Base-by-base conservation (phyloP, 2,113 vertebrate genomes). In the Labeo catla region DNA sequence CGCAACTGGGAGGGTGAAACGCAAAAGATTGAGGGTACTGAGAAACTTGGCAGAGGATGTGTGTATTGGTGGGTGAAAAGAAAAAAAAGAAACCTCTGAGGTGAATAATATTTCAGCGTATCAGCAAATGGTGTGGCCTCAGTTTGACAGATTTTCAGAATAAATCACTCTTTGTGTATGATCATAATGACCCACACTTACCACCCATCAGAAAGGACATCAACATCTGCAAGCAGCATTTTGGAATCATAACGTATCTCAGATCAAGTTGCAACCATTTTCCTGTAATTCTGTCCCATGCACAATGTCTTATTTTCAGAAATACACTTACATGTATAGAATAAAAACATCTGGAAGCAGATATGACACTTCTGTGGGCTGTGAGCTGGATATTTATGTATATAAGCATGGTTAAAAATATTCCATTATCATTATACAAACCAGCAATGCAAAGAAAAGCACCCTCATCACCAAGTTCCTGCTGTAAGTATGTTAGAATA, bases 401-500 rank as follows among this genome's bases (percentile, higher is more conserved):
- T 91, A 81, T 86, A 65, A 28, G 59, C 82, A 43, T 52, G 49
- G 90, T 81, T 93, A 91, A 91, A 94, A 93, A 94, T 93, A 93
- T 81, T 65, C 84, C 90, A 89, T 87, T 89, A 90, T 91, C 88
- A 80, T 91, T 89, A 93, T 76, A 89, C 90, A 91, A 90, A 73
- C 89, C 90, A 89, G 86, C 63, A 80, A 87, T 86, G 86, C 87
- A 78, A 83, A 91, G 88, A 76, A 79, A 86, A 80, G 63, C 79
- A 81, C 85, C 76, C 82, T 84, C 85, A 68, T 28, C 76, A 92
- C 89, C 81, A 34, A 74, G 23, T 52, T 43, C 47, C 45, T 49
- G 45, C 80, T 61, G 88, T 89, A 92, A 92, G 91, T 93, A 91
- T 90, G 92, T 88, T 91, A 92, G 92, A 92, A 94, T 93, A 94